Conservation (phyloP, 30 jellyfish, hydroid and myxozoan species). For the Phacellophora camtschatica region DNA sequence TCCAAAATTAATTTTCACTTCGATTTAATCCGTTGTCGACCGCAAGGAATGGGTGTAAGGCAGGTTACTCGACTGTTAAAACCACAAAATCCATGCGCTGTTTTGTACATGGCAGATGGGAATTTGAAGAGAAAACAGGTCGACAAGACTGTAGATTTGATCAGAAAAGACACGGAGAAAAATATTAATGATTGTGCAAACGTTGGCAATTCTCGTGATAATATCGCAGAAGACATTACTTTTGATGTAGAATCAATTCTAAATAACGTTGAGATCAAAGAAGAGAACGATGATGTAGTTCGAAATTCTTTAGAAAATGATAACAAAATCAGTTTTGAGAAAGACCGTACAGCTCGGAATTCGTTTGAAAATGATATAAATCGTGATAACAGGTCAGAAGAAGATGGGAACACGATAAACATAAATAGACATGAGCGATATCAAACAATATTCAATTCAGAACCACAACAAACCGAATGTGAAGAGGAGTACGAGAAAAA, state of each 20-base stretch:
- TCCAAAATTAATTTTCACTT: slow-evolving; percentile 55
- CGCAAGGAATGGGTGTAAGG: slow-evolving; percentile 63
- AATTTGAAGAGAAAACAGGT: slow-evolving; percentile 1
- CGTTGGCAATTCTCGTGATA: neutral
- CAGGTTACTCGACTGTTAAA: slow-evolving; percentile 57
- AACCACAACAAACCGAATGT: neutral
- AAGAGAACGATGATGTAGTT: neutral
- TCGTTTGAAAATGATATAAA: neutral
- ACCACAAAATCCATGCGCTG: slow-evolving; percentile 55
- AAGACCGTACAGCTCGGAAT: neutral
- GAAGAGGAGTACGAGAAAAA: neutral
- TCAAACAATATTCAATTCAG: neutral
- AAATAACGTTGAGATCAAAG: neutral
- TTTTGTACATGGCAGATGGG: slow-evolving; percentile 40
- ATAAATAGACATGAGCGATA: neutral
- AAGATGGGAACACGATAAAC: neutral
- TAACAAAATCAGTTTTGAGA: neutral
- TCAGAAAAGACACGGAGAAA: neutral
- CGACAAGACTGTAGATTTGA: neutral
- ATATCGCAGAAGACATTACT: neutral
- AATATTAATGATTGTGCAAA: no score
- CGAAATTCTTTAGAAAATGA: neutral
- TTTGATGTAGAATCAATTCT: neutral
- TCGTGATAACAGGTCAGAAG: neutral
- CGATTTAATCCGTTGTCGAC: slow-evolving; percentile 38